Evolutionary conservation across 2,797 vertebrate genomes (phyloP).

Genomic region (Ctenosaura bakeri): DNA sequence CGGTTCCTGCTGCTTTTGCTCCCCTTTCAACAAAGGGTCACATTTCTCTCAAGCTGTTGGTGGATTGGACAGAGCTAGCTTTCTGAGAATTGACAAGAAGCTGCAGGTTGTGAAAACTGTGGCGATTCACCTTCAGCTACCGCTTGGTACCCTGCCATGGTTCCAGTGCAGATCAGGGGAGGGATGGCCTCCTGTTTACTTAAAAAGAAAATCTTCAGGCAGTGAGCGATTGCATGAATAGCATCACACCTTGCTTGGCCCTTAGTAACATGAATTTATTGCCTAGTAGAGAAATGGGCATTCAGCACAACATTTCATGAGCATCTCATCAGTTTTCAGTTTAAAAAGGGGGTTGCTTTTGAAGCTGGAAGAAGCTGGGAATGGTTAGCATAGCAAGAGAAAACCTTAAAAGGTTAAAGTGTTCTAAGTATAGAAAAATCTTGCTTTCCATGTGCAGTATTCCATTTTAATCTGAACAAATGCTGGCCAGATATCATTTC

Average conservation of each 20-base stretch:
- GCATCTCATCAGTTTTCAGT: background rate
- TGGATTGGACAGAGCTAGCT: no score
- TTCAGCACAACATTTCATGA: background rate
- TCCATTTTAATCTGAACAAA: background rate
- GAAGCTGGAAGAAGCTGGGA: background rate
- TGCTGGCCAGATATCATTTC: background rate
- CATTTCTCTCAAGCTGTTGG: no score
- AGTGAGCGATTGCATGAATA: background rate
- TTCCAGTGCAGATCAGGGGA: background rate
- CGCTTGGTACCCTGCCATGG: background rate
- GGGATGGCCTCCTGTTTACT: background rate
- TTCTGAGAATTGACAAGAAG: no score
- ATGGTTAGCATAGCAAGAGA: no score
- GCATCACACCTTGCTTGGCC: background rate
- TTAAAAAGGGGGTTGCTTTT: background rate
- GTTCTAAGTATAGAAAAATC: background rate
- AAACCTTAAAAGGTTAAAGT: background rate
- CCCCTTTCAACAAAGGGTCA: background rate
- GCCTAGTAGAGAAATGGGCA: background rate
- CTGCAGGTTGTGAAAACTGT: no score
- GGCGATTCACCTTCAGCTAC: no score
- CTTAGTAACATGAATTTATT: background rate
- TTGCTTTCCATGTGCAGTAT: background rate
- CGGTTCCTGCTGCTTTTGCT: background rate
- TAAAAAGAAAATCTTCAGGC: background rate